Conservation (phyloP, 1,140 invertebrate genomes). For the Aphis gossypii region DNA sequence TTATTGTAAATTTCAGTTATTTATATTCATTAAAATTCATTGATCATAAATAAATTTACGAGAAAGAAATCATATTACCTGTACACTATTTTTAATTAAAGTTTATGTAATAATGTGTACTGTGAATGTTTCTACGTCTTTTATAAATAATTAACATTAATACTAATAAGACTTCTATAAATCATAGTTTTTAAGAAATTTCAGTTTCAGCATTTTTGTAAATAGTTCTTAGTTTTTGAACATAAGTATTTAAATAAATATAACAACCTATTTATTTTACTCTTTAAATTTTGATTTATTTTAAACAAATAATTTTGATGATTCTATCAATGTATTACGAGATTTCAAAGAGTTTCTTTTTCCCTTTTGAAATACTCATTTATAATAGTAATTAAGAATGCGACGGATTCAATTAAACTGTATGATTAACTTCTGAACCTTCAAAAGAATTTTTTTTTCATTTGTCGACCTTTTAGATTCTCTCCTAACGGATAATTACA, state of each 20-base stretch:
- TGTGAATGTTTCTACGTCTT: too few relatives aligned
- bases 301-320: background rate
- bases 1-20: background rate
- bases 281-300: background rate
- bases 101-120: too few relatives aligned
- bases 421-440: background rate
- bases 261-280: background rate
- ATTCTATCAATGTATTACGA: background rate
- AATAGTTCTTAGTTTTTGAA: background rate
- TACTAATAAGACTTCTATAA: too few relatives aligned
- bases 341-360: background rate
- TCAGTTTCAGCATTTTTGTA: too few relatives aligned
- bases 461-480: background rate
- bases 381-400: slow-evolving; percentile 25
- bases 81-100: background rate
- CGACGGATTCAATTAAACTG: slow-evolving; percentile 15
- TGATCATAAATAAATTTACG: background rate
- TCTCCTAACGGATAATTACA: slow-evolving; percentile 13
- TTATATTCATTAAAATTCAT: background rate
- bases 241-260: background rate
- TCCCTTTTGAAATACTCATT: slow-evolving; percentile 5
- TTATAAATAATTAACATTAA: too few relatives aligned
- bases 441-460: slow-evolving; percentile 21
- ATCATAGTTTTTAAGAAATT: too few relatives aligned
- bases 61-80: too few relatives aligned